These are phyloP conservation scores for Lasiurus cinereus DNA, from an alignment of 2,113 vertebrate species.

Conservation along the genomic window DNA sequence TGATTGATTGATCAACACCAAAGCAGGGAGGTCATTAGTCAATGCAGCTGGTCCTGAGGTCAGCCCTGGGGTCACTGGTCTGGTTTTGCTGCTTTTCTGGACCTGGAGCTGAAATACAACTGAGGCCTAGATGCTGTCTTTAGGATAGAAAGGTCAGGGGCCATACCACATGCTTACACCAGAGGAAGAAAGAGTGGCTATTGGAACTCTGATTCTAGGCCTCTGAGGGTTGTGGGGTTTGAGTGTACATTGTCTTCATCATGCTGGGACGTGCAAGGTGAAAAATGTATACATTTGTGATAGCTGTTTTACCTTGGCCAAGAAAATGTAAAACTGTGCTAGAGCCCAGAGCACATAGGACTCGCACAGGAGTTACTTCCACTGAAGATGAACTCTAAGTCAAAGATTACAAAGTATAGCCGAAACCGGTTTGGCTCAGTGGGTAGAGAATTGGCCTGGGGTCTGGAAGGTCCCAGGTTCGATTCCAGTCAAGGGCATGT, in stretches of 20 bases:
- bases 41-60: too few relatives aligned
- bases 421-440: too few relatives aligned
- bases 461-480: too few relatives aligned
- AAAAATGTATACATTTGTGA: not conserved
- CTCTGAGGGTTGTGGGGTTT: not conserved
- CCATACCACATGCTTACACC: not conserved
- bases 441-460: too few relatives aligned
- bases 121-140: too few relatives aligned
- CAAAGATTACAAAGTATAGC: not conserved
- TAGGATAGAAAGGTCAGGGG: too few relatives aligned
- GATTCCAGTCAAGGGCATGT: too few relatives aligned
- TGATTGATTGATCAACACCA: too few relatives aligned
- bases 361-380: not conserved
- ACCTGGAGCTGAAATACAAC: too few relatives aligned
- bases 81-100: too few relatives aligned
- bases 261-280: not conserved
- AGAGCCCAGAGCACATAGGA: not conserved
- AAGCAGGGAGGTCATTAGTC: too few relatives aligned
- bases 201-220: not conserved
- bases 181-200: not conserved
- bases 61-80: too few relatives aligned
- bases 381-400: not conserved
- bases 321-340: not conserved
- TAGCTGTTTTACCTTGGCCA: not conserved
- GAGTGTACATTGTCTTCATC: not conserved